Evolutionary conservation across 2,888 invertebrate genomes (phyloP), one percentile per base, ranked within the genome.

Genomic region (Blastobasis adustella): DNA sequence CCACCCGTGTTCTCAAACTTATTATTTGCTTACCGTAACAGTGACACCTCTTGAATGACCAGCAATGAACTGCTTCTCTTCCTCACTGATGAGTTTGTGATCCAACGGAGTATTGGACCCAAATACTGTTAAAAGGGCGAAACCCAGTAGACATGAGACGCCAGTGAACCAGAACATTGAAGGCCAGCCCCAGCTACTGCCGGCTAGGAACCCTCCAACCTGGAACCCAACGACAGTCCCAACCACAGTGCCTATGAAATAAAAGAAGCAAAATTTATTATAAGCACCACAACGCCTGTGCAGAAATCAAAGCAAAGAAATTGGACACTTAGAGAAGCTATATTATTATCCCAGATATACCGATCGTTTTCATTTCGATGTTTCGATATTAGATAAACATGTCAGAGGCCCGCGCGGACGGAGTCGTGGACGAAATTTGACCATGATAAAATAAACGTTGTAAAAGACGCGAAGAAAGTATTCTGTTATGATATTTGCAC

Each of bases 181-280:
- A 0, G 93, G 92, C 93, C 93, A 93, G 6, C 93, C 93, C 60
- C 61, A 71, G 1, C 53, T 50, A 0, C 87, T 91, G 0, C 73
- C 89, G 1, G 91, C 90, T 4, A 94, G 73, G 0, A 87, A 57
- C 1, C 94, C 94, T 37, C 92, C 90, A 8, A 91, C 65, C 4
- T 92, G 90, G 67, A 93, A 85, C 0, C 91, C 90, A 6, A 93
- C 59, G 0, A 93, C 90, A 0, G 92, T 92, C 0, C 94, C 94
- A 5, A 93, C 73, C 52, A 91, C 91, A 1, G 90, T 85, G 0
- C 94, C 94, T 69, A 88, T 42, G 6, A 9, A 40, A 8, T 23
- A 23, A 23, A 23, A 23, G n/a, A n/a, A n/a, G n/a, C n/a, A n/a
- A n/a, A n/a, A 23, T 2, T 23, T 23, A 23, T 23, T 23, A 23